Conservation (phyloP, 2,888 invertebrate genomes). For the Doris montereyensis region DNA sequence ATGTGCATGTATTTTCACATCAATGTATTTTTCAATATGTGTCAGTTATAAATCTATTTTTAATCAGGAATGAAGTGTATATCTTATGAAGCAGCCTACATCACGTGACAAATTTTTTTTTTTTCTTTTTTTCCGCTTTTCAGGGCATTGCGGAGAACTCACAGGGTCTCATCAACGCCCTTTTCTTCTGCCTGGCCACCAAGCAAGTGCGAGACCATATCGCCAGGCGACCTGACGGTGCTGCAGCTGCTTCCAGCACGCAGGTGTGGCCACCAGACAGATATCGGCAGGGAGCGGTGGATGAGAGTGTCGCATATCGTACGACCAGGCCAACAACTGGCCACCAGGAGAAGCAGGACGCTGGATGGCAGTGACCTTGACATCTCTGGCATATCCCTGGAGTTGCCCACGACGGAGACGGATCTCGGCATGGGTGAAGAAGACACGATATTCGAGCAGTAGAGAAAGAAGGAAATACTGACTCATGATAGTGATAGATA, state of each 20-base stretch:
- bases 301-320: slow-evolving; percentile 39
- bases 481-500: no score
- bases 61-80: no score
- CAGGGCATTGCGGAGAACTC: slow-evolving; percentile 53
- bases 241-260: slow-evolving; percentile 31
- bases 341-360: slow-evolving; percentile 2
- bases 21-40: no score
- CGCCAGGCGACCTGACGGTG: slow-evolving; percentile 18
- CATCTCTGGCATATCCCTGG: slow-evolving; percentile 45
- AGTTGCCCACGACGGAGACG: slow-evolving; percentile 32
- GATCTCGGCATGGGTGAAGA: slow-evolving; percentile 35
- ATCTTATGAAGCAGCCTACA: no score
- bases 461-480: background rate
- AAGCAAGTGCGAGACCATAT: slow-evolving; percentile 46
- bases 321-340: background rate
- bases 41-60: no score
- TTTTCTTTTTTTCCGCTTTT: background rate
- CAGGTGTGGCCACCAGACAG: slow-evolving; percentile 20
- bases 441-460: slow-evolving; percentile 43
- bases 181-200: slow-evolving; percentile 50
- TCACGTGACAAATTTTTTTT: no score
- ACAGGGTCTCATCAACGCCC: slow-evolving; percentile 50
- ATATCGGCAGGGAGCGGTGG: slow-evolving; percentile 15
- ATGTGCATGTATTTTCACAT: no score
- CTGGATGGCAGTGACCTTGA: slow-evolving; percentile 45